Evolutionary conservation across 1,140 invertebrate genomes (phyloP).

Genomic region (Harlomillsia oculata): DNA sequence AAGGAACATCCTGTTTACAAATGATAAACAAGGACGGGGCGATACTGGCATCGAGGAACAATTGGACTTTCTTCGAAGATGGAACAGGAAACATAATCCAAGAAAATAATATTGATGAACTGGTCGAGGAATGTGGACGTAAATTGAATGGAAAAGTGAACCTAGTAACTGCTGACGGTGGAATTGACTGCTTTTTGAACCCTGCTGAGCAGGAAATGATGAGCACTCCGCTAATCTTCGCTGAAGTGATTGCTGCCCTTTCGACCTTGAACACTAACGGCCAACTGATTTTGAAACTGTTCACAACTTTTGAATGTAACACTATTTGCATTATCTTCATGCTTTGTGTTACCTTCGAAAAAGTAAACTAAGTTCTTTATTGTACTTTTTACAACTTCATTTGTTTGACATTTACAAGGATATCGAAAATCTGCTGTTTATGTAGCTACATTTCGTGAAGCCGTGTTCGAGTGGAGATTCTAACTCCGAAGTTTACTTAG

Average conservation of each 20-base stretch:
- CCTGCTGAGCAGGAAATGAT: conserved; percentile 75
- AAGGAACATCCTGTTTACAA: conserved; percentile 59
- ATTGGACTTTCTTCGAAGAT: conserved; percentile 83
- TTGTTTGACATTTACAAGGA: no score
- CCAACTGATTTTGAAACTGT: conserved; percentile 76
- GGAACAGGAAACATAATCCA: conserved; percentile 70
- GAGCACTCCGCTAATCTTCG: conserved; percentile 66
- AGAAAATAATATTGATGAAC: conserved; percentile 53
- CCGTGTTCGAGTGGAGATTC: conserved; percentile 83
- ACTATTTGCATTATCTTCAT: conserved; percentile 71
- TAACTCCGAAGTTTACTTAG: conserved; percentile 85
- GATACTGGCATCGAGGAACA: conserved; percentile 59
- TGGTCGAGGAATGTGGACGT: conserved; percentile 45
- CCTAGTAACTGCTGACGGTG: conserved; percentile 85
- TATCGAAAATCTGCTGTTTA: no score
- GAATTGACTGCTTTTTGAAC: conserved; percentile 70
- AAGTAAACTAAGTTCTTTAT: conserved; percentile 38
- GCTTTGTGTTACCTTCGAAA: conserved; percentile 60
- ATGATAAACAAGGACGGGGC: conserved; percentile 81
- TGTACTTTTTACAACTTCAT: no score
- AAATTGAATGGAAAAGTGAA: conserved; percentile 37
- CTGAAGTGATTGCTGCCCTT: conserved; percentile 68
- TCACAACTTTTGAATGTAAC: conserved; percentile 77
- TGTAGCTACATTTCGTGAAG: conserved; percentile 60
- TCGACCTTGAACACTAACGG: conserved; percentile 61